Base-by-base conservation (phyloP, 92 coral and sea anemone genomes). In the Epizoanthus ramosus region DNA sequence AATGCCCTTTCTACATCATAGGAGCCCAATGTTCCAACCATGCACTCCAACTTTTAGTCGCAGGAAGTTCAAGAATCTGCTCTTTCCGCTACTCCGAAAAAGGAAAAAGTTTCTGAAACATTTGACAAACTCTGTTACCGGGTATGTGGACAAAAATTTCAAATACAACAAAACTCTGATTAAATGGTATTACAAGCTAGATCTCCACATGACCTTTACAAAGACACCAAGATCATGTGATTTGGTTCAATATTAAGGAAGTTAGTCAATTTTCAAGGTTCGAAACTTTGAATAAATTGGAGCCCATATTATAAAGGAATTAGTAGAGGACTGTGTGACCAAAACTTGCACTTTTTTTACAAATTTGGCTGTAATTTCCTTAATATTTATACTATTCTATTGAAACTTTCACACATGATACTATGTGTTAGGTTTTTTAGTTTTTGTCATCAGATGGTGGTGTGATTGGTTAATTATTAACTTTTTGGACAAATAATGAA, bases 51-150 rank as follows among this genome's bases (percentile, higher is more conserved):
- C 88, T 75, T 63, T 66, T 85, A 25, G 75, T 85, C 2, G 33
- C 88, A 76, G 74, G 64, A 76, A 85, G 69, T 63, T 85, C 57
- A 85, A 41, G 53, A 76, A 85, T 37, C 84, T 85, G 70, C 88
- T 85, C 73, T 85, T 85, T 68, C 88, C 65, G 54, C 88, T 84
- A 76, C 88, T 85, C 17, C 70, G 84, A 10, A 85, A 35, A 28
- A 60, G 65, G 39, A 85, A 76, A 16, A 85, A 63, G 60, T 84
- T 57, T 53, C 73, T 25, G 74, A 84, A 84, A 47, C 80, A 84
- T 53, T 84, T 84, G 9, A 84, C 52, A 19, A 70, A 70, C 41
- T 84, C 83, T 0, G 73, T 73, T 18, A 84, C 74, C 39, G 4
- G 2, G 39, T 4, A 35, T 35, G 39, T 35, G 39, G 2, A 2